Evolutionary conservation across 1,140 invertebrate species (phyloP).

Genomic region (Drosophila lacertosa): DNA sequence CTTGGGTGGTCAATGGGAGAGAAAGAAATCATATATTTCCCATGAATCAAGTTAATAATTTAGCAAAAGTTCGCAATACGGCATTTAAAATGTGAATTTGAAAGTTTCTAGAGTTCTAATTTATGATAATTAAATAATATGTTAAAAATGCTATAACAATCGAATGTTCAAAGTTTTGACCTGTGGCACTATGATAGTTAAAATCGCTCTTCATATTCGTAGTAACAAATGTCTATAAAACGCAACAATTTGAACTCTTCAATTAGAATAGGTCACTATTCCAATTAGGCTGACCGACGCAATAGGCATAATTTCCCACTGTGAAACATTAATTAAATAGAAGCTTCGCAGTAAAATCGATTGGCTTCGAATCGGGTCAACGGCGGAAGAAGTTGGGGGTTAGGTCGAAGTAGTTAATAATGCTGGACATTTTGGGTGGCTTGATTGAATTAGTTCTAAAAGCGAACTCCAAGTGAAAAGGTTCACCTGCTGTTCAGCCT

Average conservation of each 20-base stretch:
- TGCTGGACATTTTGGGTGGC: constrained; percentile 25
- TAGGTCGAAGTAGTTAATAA: constrained; percentile 44
- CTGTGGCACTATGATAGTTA: constrained; percentile 13
- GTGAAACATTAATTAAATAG: constrained; percentile 20
- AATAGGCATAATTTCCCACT: constrained; percentile 38
- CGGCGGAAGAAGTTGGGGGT: constrained; percentile 5
- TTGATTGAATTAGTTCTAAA: constrained; percentile 47
- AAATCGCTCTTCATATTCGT: background rate
- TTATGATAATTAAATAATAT: too few relatives aligned
- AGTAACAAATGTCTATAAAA: constrained; percentile 14
- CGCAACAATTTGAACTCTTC: constrained; percentile 59
- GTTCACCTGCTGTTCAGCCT: constrained; percentile 58
- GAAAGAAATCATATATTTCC: too few relatives aligned
- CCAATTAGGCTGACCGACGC: constrained; percentile 52
- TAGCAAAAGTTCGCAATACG: too few relatives aligned
- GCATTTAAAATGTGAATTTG: too few relatives aligned
- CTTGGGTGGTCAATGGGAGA: too few relatives aligned
- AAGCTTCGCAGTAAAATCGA: constrained; percentile 52
- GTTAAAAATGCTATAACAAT: too few relatives aligned
- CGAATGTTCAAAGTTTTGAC: constrained; percentile 10
- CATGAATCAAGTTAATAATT: too few relatives aligned
- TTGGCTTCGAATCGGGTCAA: constrained; percentile 62
- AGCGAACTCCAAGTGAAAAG: constrained; percentile 54
- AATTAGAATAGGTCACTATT: constrained; percentile 63
- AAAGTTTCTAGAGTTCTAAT: too few relatives aligned